Conservation (phyloP, 2,113 vertebrate genomes). For the Brachypodius melanocephalos region DNA sequence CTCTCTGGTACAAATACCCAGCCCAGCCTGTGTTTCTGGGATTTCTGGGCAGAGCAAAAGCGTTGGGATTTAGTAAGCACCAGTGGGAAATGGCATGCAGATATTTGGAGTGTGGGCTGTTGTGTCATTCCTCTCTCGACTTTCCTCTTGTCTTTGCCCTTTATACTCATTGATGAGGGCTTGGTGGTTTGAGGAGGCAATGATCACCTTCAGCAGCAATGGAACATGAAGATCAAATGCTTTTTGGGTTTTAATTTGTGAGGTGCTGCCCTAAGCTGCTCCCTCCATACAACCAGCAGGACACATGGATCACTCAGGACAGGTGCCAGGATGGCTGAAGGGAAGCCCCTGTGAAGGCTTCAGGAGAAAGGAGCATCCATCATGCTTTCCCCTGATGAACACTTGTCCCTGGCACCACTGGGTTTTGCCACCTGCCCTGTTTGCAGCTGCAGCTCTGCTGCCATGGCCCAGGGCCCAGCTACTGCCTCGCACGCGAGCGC, state of each 20-base stretch:
- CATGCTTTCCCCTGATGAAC: rapidly evolving
- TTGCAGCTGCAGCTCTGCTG: neutral
- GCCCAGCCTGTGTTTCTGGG: neutral
- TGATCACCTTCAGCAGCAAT: neutral
- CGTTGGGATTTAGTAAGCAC: neutral
- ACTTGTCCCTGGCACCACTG: neutral
- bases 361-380: neutral
- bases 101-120: neutral
- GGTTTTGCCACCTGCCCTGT: neutral
- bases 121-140: rapidly evolving
- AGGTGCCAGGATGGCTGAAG: neutral
- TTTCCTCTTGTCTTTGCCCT: neutral
- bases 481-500: neutral
- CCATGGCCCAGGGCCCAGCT: neutral
- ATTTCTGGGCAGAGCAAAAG: conserved; percentile 4
- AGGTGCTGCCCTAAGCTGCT: neutral
- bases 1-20: neutral
- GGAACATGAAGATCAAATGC: neutral
- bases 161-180: neutral
- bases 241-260: neutral
- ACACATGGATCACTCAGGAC: neutral
- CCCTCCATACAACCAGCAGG: neutral
- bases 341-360: neutral
- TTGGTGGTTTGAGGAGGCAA: neutral
- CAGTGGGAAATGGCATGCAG: neutral